Conservation (phyloP, 1,140 invertebrate genomes). For the Drosophila subpulchrella region DNA sequence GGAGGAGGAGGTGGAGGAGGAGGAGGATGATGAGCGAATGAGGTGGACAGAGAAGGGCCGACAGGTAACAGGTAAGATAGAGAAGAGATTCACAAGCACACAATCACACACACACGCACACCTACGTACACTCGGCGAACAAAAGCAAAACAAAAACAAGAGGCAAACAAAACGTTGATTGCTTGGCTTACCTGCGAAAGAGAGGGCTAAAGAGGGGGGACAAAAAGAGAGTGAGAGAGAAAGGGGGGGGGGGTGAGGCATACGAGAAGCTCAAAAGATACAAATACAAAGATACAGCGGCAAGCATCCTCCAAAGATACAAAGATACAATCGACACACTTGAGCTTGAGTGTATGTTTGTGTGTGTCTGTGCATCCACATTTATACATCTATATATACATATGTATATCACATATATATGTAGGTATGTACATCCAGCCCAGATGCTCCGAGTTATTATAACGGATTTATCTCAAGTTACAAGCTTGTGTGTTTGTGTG, state of each 20-base stretch:
- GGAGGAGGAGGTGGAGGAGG: not conserved
- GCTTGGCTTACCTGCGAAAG: constrained; percentile 43
- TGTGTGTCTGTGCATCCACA: constrained; percentile 47
- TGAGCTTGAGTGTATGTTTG: constrained; percentile 27
- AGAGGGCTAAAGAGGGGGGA: not conserved
- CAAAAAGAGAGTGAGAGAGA: not conserved
- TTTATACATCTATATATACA: constrained; percentile 14
- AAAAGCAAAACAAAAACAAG: constrained; percentile 59
- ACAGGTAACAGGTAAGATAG: constrained; percentile 33
- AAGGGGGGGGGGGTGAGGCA: not conserved
- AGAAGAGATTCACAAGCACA: constrained; percentile 36
- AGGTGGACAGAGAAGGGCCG: constrained; percentile 37
- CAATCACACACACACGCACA: constrained; percentile 17
- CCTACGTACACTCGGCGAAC: constrained; percentile 1
- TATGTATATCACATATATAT: not conserved
- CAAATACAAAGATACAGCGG: constrained; percentile 50
- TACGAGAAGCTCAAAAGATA: constrained; percentile 10
- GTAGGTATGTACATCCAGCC: constrained; percentile 30
- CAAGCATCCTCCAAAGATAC: constrained; percentile 72
- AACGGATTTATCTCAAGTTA: constrained; percentile 82
- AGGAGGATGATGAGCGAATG: constrained; percentile 8
- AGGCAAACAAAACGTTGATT: constrained; percentile 54
- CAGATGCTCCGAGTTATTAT: constrained; percentile 77
- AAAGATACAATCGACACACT: constrained; percentile 66
- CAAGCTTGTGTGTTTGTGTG: constrained; percentile 37